phyloP scores from a whole-genome alignment of 2,797 vertebrate species.

The Forpus xanthops region DNA sequence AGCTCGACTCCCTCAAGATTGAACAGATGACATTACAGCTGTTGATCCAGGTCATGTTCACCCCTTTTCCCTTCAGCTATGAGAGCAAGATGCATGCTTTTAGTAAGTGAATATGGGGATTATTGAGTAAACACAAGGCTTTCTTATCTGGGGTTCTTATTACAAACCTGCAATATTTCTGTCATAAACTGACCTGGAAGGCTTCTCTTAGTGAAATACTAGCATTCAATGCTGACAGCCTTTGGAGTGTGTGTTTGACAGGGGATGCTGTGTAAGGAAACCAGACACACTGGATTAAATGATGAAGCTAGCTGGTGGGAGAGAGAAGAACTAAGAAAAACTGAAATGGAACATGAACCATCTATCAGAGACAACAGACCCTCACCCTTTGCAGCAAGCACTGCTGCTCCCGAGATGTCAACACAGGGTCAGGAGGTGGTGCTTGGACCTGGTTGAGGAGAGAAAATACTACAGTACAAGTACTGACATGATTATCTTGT shows the following conservation, averaged over 20 bases:
- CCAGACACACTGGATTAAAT: background rate
- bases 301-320: background rate
- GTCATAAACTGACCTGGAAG: slow-evolving; percentile 30
- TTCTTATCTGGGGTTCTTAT: background rate
- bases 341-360: background rate
- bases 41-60: background rate
- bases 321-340: background rate
- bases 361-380: background rate
- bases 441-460: background rate
- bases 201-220: background rate
- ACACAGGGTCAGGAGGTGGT: background rate
- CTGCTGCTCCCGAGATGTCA: background rate
- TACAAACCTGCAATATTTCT: slow-evolving; percentile 40
- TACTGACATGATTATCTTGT: background rate
- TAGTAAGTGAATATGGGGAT: background rate
- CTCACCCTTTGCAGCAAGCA: background rate
- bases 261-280: background rate
- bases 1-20: background rate
- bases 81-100: background rate
- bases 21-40: background rate
- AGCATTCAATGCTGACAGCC: slow-evolving; percentile 11
- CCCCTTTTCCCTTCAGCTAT: background rate
- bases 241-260: background rate
- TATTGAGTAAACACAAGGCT: slow-evolving; percentile 2
- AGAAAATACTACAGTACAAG: background rate